A percentile compares a stretch with the other conserved stretches of the same genome.
phyloP scores from a whole-genome alignment of 53 echinoderm and acorn worm species.

The Patiria pectinifera region DNA sequence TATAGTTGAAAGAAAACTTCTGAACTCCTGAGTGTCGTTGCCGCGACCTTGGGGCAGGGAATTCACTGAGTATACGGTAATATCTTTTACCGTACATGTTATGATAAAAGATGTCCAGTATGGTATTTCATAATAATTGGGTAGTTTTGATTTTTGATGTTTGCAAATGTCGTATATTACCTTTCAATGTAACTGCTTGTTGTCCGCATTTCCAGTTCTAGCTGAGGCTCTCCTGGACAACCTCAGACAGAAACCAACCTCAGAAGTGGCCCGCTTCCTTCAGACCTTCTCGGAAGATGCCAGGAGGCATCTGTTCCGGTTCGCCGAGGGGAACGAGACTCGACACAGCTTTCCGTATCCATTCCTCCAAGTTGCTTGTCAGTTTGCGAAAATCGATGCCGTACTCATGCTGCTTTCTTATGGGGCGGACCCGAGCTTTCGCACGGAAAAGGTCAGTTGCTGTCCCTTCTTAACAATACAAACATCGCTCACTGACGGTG shows the following conservation, averaged over 20 bases:
- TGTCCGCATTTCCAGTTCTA: slow-evolving; percentile 7
- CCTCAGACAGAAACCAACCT: neutral
- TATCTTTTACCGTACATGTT: no score
- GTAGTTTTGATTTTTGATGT: no score
- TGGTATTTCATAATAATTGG: no score
- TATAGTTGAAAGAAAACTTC: no score
- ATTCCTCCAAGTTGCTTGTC: slow-evolving; percentile 56
- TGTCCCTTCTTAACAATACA: neutral
- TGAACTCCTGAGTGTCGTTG: no score
- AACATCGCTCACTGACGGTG: no score
- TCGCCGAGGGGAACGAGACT: slow-evolving; percentile 8
- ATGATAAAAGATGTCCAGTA: no score
- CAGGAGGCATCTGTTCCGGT: slow-evolving; percentile 38
- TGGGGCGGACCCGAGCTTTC: slow-evolving; percentile 36
- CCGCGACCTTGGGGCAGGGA: no score
- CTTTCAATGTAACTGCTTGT: no score
- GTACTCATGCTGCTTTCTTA: slow-evolving; percentile 5
- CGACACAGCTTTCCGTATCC: slow-evolving; percentile 2
- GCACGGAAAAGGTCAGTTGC: slow-evolving; percentile 46
- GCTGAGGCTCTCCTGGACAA: slow-evolving; percentile 55
- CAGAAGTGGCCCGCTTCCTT: slow-evolving; percentile 32
- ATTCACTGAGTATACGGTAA: no score
- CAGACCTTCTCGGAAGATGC: slow-evolving; percentile 35
- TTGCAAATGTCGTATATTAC: no score
- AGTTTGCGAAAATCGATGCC: slow-evolving; percentile 17